These are phyloP conservation scores for Crotophaga sulcirostris DNA, from an alignment of 2,113 vertebrate species.

Conservation along the genomic window DNA sequence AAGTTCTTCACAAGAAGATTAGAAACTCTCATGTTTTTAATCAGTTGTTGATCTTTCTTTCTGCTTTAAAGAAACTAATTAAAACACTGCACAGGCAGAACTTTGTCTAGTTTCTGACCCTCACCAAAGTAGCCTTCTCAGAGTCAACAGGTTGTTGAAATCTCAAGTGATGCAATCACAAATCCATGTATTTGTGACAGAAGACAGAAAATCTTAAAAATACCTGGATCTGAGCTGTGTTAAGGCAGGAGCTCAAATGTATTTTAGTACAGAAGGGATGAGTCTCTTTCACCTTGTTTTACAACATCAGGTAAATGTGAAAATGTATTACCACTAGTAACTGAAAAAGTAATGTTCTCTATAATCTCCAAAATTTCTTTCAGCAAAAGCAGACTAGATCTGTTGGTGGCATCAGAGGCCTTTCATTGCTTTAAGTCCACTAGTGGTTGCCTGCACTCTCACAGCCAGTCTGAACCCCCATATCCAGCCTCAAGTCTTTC, in stretches of 20 bases:
- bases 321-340: background rate
- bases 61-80: background rate
- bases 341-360: background rate
- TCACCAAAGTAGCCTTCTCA: background rate
- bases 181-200: rapidly evolving
- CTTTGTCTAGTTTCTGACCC: background rate
- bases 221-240: background rate
- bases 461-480: background rate
- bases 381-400: background rate
- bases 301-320: background rate
- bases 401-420: rapidly evolving
- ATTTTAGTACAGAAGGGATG: background rate
- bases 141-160: background rate
- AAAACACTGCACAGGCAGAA: background rate
- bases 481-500: background rate
- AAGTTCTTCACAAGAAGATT: background rate
- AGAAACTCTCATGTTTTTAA: background rate
- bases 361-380: background rate
- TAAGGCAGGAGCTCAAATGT: background rate
- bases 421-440: background rate
- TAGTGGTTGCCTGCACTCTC: background rate
- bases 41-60: background rate
- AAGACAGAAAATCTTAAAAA: background rate
- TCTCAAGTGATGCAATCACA: background rate
- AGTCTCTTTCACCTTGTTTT: background rate